A percentile compares a stretch with the other conserved stretches of the same genome.
Evolutionary conservation across 2,113 vertebrate species (phyloP).

Genomic region (Danionella cerebrum): DNA sequence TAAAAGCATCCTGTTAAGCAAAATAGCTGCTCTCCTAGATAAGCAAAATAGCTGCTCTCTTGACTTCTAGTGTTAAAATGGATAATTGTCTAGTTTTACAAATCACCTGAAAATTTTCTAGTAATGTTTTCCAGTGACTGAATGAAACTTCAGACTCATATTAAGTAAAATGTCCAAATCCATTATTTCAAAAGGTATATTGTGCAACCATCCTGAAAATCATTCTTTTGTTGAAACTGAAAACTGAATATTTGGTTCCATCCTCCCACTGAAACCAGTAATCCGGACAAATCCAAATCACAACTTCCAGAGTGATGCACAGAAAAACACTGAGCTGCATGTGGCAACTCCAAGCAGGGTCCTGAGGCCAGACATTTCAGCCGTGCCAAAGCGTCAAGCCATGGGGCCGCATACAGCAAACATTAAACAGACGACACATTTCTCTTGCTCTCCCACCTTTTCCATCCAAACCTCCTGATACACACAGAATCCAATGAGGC

Average conservation of each 20-base stretch:
- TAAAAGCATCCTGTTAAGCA: too few relatives aligned
- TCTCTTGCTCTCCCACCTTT: slow-evolving; percentile 22
- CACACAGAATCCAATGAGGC: slow-evolving; percentile 23
- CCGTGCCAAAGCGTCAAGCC: background rate
- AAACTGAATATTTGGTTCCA: background rate
- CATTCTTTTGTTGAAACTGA: background rate
- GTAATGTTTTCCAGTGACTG: too few relatives aligned
- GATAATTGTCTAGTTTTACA: too few relatives aligned
- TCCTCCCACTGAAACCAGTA: background rate
- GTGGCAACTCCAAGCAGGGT: background rate
- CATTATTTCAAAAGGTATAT: too few relatives aligned
- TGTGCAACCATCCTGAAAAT: background rate
- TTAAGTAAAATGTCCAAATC: too few relatives aligned
- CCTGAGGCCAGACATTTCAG: slow-evolving; percentile 8
- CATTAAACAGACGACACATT: background rate
- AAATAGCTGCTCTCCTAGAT: too few relatives aligned
- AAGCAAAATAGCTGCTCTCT: too few relatives aligned
- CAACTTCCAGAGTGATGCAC: background rate
- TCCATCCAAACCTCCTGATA: slow-evolving; percentile 33
- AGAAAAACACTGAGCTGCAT: background rate
- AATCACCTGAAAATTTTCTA: too few relatives aligned
- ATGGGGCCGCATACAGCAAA: background rate
- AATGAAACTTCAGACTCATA: too few relatives aligned
- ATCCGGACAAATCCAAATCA: slow-evolving; percentile 7
- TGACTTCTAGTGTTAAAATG: too few relatives aligned